Base-by-base conservation (phyloP, 2,888 invertebrate species). In the Nephrotoma flavescens region DNA sequence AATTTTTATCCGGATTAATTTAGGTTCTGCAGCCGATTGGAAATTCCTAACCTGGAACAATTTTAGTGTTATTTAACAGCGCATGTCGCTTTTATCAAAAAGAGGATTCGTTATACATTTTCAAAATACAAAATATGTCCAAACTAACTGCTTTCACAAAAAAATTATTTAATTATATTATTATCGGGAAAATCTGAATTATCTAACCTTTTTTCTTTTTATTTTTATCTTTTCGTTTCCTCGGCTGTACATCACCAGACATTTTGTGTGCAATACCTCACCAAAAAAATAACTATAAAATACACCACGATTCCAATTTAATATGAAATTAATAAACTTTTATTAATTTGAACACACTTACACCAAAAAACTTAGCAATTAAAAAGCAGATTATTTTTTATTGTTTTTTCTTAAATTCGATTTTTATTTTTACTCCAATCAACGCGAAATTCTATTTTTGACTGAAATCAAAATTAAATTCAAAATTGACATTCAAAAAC, bases 171-270 rank as follows among this genome's bases (percentile, higher is more conserved):
- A 12, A 47, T 12, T n/a, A 42, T 84, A 42, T 85, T 85, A 85
- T 15, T 45, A 47, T 86, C 47, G 12, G 6, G 52, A 83, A 45
- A 41, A 86, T 47, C 42, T 15, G 7, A 84, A 84, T 84, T 84
- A 85, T 85, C 87, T 89, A 90, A 92, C 94, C 96, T 90, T 96
- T 96, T 94, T 95, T 96, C 92, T 95, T 96, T 91, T 94, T 71
- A 71, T 71, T 94, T 92, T 96, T 97, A 91, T 96, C 96, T 92
- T 96, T 96, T 89, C 96, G 95, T 92, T 96, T 96, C 90, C 96
- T 95, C 90, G 96, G 96, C 92, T 96, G 96, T 89, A 96, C 95
- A 92, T 97, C 96, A 89, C 96, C 96, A 91, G 96, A 96, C 97
- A 97, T 96, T 92, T 91, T 94, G 44, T 57, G 42, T 86, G 92